Evolutionary conservation across 2,113 vertebrate genomes (phyloP), one percentile per base, ranked within the genome.

Genomic region (Siniperca chuatsi): DNA sequence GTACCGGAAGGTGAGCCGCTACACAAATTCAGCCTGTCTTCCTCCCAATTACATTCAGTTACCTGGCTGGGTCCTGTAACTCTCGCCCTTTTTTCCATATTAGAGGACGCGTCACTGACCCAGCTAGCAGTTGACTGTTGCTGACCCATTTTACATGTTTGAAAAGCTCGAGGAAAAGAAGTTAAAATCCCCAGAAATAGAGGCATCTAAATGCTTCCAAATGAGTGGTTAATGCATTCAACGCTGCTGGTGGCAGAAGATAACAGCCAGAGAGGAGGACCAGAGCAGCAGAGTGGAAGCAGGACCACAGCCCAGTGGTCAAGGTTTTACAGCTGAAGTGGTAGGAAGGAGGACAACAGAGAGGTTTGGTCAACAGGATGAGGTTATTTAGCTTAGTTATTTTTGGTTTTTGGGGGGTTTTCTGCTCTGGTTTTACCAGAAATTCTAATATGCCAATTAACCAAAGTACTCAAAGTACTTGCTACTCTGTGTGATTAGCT

Each of bases 371-470:
- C 10, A 60, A 40, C n/a, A 18, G 23, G 54, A 1, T 3, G 16
- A 44, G 44, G 13, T 55, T 10, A 37, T 33, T 65, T 52, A 12
- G 9, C 29, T 55, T 8, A 23, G 20, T 20, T 15, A 25, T 25
- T 15, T 21, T 61, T 29, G 29, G 29, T 1, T 37, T 55, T 33
- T n/a, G n/a, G n/a, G n/a, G n/a, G n/a, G n/a, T n/a, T 18, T 12
- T 54, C 15, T 44, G 16, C 52, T 16, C n/a, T 57, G 68, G 23
- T 44, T 68, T 68, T 9, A 58, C 58, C 20, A 70, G 44, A 62
- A 79, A 37, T 60, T 35, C 8, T n/a, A 15, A 78, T n/a, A 13
- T 48, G 18, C 66, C 61, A 69, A 82, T 82, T 16, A 52, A 20
- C 40, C 40, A 21, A 50, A 82, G 25, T 2, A n/a, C 44, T 58